Evolutionary conservation across 2,888 invertebrate genomes (phyloP), one percentile per base, ranked within the genome.

Genomic region (Anodontia alba): DNA sequence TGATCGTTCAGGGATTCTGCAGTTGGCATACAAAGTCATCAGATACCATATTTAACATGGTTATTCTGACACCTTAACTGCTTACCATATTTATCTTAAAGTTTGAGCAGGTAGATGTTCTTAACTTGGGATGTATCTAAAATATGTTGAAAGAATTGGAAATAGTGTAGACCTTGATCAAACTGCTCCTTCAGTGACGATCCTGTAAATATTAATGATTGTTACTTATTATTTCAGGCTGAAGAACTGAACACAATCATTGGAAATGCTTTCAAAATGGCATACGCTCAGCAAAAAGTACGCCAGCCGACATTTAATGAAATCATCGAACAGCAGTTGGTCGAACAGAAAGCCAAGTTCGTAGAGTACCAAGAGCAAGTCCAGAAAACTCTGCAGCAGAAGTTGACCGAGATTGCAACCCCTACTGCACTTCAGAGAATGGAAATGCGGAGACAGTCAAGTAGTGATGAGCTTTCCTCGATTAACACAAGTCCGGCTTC

Each of bases 231-330:
- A 88, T 95, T 94, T 2, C 96, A 97, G 97, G 97, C 97, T 93
- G 97, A 97, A 95, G 97, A 97, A 95, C 95, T 97, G 94, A 97
- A 97, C 95, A 96, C 97, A 91, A 96, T 97, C 91, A 97, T 97
- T 92, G 97, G 97, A 95, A 97, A 97, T 97, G 97, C 97, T 94
- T 97, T 98, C 96, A 97, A 97, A 95, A 97, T 97, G 97, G 97
- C 98, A 94, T 97, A 97, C 96, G 97, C 97, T 93, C 97, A 97
- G 95, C 90, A 92, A 78, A 86, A 89, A 70, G 86, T 87, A 29
- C 86, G 89, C 73, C 93, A 92, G 83, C 94, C 93, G 2, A 93
- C 93, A 20, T 94, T 94, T 87, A 91, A 94, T 80, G 93, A 94
- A 78, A 81, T 94, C 33, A 94, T 94, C 33, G 93, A 93, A 77